Base-by-base conservation (phyloP, 2,797 vertebrate species). In the Notamacropus eugenii region DNA sequence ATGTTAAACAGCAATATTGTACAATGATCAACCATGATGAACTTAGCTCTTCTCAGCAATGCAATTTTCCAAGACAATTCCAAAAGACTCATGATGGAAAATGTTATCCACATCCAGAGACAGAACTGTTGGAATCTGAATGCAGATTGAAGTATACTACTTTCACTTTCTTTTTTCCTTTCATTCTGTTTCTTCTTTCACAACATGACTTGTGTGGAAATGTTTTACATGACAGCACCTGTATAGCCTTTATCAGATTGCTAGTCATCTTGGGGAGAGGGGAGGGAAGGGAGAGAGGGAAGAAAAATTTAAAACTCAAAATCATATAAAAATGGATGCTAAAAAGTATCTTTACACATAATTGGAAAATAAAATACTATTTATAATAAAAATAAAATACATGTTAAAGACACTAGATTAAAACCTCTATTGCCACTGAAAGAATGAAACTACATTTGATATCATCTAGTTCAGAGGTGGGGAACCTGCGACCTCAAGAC, bases 311-410 rank as follows among this genome's bases (percentile, higher is more conserved):
- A 6, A 2, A 74, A 74, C 5, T 74, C n/a, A 40, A 40, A 74
- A 40, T 40, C 16, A 8, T 9, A 40, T 74, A 74, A 62, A 74
- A 74, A 22, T 74, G 6, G 19, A 74, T 74, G 67, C 22, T 74
- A 6, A 40, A 74, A 74, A 74, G 40, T 74, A 1, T 74, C n/a
- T 74, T 67, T 67, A n/a, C 34, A 27, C 54, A 82, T 90, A 55
- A 92, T 92, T 95, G n/a, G 54, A 55, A 92, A 91, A 94, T 62
- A 96, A 55, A 96, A 56, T 92, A 62, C 40, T 87, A 40, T 54
- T 22, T 57, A 56, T 29, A 57, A 9, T 54, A 94, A 14, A 57
- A 55, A 56, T 97, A 58, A 93, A 93, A 90, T 95, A 55, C n/a
- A 54, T 91, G 4, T 82, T 56, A 87, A 56, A 95, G 54, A 28